phyloP scores from a whole-genome alignment of 2,888 invertebrate genomes.

The Athetis lepigone region DNA sequence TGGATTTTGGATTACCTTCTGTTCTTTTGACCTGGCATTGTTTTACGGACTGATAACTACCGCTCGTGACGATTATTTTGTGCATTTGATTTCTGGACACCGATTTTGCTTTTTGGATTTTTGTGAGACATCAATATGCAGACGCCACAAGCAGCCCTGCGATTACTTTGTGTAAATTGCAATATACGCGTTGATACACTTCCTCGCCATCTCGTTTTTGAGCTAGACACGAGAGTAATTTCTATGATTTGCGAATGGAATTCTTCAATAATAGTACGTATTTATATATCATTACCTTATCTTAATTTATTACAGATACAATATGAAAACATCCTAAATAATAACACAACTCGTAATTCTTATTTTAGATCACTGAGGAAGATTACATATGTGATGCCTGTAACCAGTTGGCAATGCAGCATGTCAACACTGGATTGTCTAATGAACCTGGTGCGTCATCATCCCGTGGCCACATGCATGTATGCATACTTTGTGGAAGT shows the following conservation, averaged over 20 bases:
- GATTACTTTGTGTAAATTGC: slow-evolving; percentile 1
- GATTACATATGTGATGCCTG: slow-evolving; percentile 16
- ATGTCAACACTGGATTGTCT: not conserved
- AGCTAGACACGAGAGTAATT: slow-evolving; percentile 15
- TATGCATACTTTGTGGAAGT: slow-evolving; percentile 8
- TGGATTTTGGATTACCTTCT: slow-evolving; percentile 7
- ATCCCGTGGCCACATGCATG: slow-evolving; percentile 3
- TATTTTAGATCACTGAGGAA: slow-evolving; percentile 13
- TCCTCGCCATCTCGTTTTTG: slow-evolving; percentile 3
- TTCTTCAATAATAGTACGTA: slow-evolving; percentile 8
- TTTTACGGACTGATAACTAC: slow-evolving; percentile 16
- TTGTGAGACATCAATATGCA: slow-evolving; percentile 6
- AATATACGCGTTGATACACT: slow-evolving; percentile 9
- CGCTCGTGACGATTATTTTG: slow-evolving; percentile 15
- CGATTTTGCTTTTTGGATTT: slow-evolving; percentile 16
- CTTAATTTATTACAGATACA: not conserved
- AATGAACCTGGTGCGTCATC: slow-evolving; percentile 9
- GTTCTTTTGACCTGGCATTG: slow-evolving; percentile 13
- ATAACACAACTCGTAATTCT: not conserved
- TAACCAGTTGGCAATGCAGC: slow-evolving; percentile 4
- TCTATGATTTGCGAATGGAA: slow-evolving; percentile 12
- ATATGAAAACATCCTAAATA: not conserved
- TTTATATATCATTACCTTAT: slow-evolving; percentile 3
- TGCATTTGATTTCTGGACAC: slow-evolving; percentile 15
- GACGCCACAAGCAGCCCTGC: slow-evolving; percentile 13